Base-by-base conservation (phyloP, 2,888 invertebrate genomes). In the Loripinus fragilis region DNA sequence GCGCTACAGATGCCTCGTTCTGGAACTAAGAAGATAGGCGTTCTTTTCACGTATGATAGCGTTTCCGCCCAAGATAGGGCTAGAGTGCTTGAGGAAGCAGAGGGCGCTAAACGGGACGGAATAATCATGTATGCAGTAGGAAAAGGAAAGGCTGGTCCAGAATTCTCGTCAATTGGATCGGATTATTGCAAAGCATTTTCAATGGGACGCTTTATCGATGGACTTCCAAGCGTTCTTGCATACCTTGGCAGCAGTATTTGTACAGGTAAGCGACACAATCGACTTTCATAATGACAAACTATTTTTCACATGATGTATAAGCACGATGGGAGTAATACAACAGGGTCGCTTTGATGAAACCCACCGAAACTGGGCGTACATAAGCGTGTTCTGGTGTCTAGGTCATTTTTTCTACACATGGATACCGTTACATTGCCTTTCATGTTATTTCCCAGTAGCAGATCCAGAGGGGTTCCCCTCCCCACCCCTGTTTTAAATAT, bases 231-330 rank as follows among this genome's bases (percentile, higher is more conserved):
- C 30, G 75, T 87, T 1, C 65, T 87, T 7, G 84, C 85, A 0
- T 87, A 86, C 52, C 74, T 87, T 5, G 87, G 87, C 10, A 86
- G 86, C 75, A 87, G 87, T 68, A 79, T 87, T 25, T 87, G 87
- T 68, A 84, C 87, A 77, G 72, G 82, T 82, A 72, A 67, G n/a
- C n/a, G n/a, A n/a, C n/a, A n/a, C n/a, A n/a, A n/a, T n/a, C n/a
- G n/a, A n/a, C n/a, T n/a, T n/a, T n/a, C n/a, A n/a, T n/a, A n/a
- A n/a, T n/a, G n/a, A n/a, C n/a, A n/a, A n/a, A n/a, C n/a, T n/a
- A n/a, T n/a, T n/a, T n/a, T n/a, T n/a, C n/a, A n/a, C n/a, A n/a
- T n/a, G n/a, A n/a, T n/a, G n/a, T n/a, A n/a, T n/a, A n/a, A n/a
- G n/a, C n/a, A n/a, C n/a, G n/a, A n/a, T n/a, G n/a, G n/a, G n/a